These are phyloP conservation scores for Mesocricetus auratus DNA, from an alignment of 2,113 vertebrate genomes.

Conservation along the genomic window DNA sequence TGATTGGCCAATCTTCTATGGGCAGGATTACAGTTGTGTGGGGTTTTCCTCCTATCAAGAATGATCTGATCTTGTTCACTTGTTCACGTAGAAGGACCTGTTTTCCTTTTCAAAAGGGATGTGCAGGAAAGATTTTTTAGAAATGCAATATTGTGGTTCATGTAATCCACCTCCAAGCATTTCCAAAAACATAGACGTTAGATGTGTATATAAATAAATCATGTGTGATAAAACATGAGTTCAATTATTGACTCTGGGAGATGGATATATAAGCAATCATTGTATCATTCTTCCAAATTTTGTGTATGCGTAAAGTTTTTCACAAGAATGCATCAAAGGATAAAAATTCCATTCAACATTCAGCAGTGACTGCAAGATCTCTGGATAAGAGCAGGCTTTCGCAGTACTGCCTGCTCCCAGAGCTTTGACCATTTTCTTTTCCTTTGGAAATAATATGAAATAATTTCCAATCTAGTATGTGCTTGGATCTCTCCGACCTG, in stretches of 20 bases:
- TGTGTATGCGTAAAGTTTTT: not conserved
- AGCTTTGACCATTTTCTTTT: not conserved
- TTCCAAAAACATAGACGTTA: not conserved
- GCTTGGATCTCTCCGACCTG: not conserved
- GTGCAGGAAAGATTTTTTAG: conserved; percentile 5
- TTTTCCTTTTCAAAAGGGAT: not conserved
- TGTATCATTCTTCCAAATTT: conserved; percentile 1
- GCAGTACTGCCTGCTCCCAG: not conserved
- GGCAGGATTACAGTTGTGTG: not conserved
- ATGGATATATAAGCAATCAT: not conserved
- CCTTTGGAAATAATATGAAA: conserved; percentile 23
- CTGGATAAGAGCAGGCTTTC: not conserved
- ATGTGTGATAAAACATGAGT: not conserved
- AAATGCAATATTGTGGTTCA: not conserved
- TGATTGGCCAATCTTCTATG: not conserved
- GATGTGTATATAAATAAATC: not conserved
- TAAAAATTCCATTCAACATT: not conserved
- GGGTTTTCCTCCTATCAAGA: not conserved
- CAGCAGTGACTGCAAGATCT: not conserved
- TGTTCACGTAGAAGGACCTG: not conserved
- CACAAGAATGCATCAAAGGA: conserved; percentile 11
- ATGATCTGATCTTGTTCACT: not conserved
- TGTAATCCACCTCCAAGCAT: not conserved
- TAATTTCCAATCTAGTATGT: not conserved
- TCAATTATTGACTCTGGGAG: not conserved